Percentiles rank a stretch among this genome's conserved stretches.
Evolutionary conservation across 2,888 invertebrate species (phyloP).

Genomic region (Nesidiocoris tenuis): DNA sequence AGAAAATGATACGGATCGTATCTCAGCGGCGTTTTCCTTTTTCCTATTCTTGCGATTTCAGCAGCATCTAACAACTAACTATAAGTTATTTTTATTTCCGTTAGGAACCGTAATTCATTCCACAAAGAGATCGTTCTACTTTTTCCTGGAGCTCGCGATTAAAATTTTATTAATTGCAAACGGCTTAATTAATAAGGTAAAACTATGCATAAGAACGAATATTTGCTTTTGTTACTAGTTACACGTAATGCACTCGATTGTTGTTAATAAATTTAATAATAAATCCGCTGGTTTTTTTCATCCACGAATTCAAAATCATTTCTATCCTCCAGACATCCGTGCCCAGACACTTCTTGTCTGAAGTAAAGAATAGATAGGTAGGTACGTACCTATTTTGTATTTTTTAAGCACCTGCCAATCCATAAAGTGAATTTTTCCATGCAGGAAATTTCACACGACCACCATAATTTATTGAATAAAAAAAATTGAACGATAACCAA

Average conservation of each 20-base stretch:
- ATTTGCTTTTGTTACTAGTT: slow-evolving; percentile 41
- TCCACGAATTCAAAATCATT: neutral
- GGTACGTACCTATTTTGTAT: no score
- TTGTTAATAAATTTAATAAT: slow-evolving; percentile 43
- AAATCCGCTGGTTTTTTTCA: slow-evolving; percentile 7
- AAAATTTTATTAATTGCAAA: slow-evolving; percentile 40
- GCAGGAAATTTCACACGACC: no score
- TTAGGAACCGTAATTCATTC: neutral
- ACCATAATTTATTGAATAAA: no score
- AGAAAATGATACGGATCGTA: neutral
- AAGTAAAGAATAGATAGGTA: no score
- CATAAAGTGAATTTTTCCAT: no score
- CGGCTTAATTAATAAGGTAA: slow-evolving; percentile 41
- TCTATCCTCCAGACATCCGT: neutral
- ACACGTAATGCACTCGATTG: slow-evolving; percentile 43
- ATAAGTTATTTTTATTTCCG: neutral
- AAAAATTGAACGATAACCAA: no score
- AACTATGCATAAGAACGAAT: slow-evolving; percentile 40
- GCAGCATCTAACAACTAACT: neutral
- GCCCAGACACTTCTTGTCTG: no score
- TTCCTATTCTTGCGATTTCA: neutral
- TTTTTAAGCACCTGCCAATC: no score
- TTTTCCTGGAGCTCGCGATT: neutral
- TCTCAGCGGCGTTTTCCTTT: neutral
- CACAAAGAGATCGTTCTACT: neutral